phyloP scores from a whole-genome alignment of 2,797 vertebrate genomes.

The Amblyopsis hoosieri region DNA sequence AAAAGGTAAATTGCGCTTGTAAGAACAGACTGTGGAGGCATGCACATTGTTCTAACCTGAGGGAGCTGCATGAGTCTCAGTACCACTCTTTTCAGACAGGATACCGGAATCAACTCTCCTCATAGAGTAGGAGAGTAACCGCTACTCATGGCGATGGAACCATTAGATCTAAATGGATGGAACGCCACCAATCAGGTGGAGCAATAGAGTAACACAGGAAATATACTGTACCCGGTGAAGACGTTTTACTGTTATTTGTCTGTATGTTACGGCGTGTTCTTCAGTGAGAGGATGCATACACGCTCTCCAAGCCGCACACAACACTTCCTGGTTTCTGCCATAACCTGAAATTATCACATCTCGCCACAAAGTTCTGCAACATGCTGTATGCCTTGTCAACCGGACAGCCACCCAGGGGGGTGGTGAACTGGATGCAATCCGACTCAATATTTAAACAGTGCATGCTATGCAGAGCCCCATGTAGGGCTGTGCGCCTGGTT shows the following conservation, averaged over 20 bases:
- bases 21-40: constrained; percentile 46
- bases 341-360: constrained; percentile 42
- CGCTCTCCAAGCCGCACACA: constrained; percentile 31
- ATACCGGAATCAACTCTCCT: constrained; percentile 57
- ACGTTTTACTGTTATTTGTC: constrained; percentile 27
- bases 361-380: constrained; percentile 32
- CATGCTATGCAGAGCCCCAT: constrained; percentile 33
- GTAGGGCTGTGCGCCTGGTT: constrained; percentile 37
- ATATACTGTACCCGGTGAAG: constrained; percentile 48
- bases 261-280: background rate
- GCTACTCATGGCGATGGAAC: constrained; percentile 25
- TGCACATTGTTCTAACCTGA: constrained; percentile 53
- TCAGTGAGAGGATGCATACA: constrained; percentile 24
- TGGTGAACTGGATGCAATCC: constrained; percentile 12
- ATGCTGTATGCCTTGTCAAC: constrained; percentile 24
- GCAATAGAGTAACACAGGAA: constrained; percentile 37
- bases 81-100: constrained; percentile 18
- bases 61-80: constrained; percentile 32
- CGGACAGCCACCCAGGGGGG: constrained; percentile 13
- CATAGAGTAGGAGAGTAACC: constrained; percentile 31
- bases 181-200: constrained; percentile 32
- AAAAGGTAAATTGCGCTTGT: constrained; percentile 55
- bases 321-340: constrained; percentile 22
- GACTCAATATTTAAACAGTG: constrained; percentile 31
- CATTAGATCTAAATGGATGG: background rate